Evolutionary conservation across 2,888 invertebrate genomes (phyloP), one percentile per base, ranked within the genome.

Genomic region (Cephus runcator): DNA sequence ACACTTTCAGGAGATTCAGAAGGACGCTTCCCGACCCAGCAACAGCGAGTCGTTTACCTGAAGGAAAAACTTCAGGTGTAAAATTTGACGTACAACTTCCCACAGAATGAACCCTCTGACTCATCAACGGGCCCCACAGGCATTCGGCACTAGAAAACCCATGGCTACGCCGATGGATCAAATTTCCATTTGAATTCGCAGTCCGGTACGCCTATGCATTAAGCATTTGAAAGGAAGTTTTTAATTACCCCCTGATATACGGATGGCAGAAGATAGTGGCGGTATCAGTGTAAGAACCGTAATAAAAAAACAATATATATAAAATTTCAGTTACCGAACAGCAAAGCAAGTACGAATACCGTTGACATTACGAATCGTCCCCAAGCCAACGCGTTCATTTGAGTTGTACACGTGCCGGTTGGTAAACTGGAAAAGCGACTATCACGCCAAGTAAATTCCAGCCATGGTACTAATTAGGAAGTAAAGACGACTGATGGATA

Each of bases 31-130:
- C 23, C 6, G 56, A 56, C 56, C 56, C 23, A 23, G 56, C 56
- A 56, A 9, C 56, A 23, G 77, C 69, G 79, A 79, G 69, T 73
- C 74, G 73, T 69, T 77, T 56, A 79, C 69, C 77, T 75, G 75
- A 69, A 56, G 56, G 23, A 56, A 56, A 56, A 23, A 56, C 56
- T 56, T 9, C 56, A 56, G 56, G 23, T 56, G 23, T 56, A 56
- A 56, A 56, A 23, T 56, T 23, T 56, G 23, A 23, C 56, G 23
- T 23, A 9, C 9, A 56, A 56, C 23, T 56, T 56, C 15, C 56
- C 56, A 56, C 9, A 23, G 56, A 56, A 56, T 6, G 2, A 23
- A 23, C 23, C 56, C 23, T 56, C 56, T 23, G 56, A 23, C 56
- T 56, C 56, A 9, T 56, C 2, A 56, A 23, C 56, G 56, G 23